A percentile compares a stretch with the other conserved stretches of the same genome.
These are phyloP conservation scores for Zaprionus africanus DNA, from an alignment of 1,140 invertebrate genomes.

Conservation along the genomic window DNA sequence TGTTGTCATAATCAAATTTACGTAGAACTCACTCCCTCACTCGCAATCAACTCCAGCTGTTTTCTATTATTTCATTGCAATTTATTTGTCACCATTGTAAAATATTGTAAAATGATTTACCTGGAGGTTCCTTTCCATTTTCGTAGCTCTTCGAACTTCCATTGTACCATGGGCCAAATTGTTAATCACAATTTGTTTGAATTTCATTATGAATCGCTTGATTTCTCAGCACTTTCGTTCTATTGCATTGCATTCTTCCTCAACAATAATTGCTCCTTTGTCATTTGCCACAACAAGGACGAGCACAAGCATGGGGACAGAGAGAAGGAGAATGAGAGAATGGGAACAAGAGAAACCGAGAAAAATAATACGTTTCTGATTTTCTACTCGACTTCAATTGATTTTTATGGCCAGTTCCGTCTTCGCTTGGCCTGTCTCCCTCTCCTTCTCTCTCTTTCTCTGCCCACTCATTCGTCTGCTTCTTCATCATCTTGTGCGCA, in stretches of 20 bases:
- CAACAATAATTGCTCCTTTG: conserved; percentile 76
- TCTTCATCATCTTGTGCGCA: conserved; percentile 22
- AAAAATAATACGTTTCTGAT: conserved; percentile 79
- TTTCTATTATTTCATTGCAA: conserved; percentile 18
- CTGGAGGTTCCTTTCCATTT: background rate
- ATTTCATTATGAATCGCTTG: conserved; percentile 64
- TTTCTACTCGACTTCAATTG: conserved; percentile 82
- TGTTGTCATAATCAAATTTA: conserved; percentile 1
- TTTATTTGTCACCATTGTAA: conserved; percentile 29
- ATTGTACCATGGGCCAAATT: conserved; percentile 50
- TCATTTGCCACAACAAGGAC: conserved; percentile 71
- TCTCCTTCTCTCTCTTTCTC: background rate
- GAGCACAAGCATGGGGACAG: background rate
- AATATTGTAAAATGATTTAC: conserved; percentile 23
- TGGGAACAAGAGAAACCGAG: conserved; percentile 22
- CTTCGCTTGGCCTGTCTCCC: conserved; percentile 20
- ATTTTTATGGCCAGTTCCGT: conserved; percentile 65
- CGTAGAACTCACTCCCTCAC: background rate
- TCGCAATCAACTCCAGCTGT: conserved; percentile 28
- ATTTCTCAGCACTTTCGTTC: conserved; percentile 58
- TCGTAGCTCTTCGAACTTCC: conserved; percentile 3
- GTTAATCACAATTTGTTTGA: conserved; percentile 61
- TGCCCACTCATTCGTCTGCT: conserved; percentile 5
- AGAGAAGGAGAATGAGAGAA: conserved; percentile 19
- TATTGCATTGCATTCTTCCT: conserved; percentile 23